phyloP scores from a whole-genome alignment of 1,140 invertebrate genomes.

The Drosophila nannoptera region DNA sequence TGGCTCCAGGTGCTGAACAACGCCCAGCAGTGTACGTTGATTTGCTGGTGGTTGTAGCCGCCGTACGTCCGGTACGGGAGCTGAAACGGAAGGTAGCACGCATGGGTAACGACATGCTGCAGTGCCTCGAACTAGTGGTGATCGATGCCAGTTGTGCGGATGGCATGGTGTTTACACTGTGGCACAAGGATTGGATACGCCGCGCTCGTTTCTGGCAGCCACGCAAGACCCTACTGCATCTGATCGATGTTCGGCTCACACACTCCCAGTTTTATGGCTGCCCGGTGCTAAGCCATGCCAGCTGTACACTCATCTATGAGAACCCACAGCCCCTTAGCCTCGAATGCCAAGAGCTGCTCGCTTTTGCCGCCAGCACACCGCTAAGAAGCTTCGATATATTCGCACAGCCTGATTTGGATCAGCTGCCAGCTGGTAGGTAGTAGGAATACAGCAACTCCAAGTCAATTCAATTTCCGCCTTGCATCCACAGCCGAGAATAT shows the following conservation, averaged over 20 bases:
- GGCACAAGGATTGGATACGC: conserved; percentile 79
- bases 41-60: conserved; percentile 77
- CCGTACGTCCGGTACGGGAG: conserved; percentile 67
- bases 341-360: conserved; percentile 37
- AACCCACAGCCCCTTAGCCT: conserved; percentile 62
- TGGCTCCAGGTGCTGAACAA: conserved; percentile 14
- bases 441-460: background rate
- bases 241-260: conserved; percentile 79
- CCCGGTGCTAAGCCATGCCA: conserved; percentile 62
- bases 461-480: background rate
- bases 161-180: conserved; percentile 78
- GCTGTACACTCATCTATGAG: conserved; percentile 79
- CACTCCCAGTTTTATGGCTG: conserved; percentile 76
- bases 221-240: conserved; percentile 79
- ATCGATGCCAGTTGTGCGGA: conserved; percentile 78
- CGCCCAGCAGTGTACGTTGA: conserved; percentile 54
- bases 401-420: conserved; percentile 29
- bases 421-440: conserved; percentile 49
- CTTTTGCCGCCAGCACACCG: conserved; percentile 41
- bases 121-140: conserved; percentile 79
- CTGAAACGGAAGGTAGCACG: conserved; percentile 60
- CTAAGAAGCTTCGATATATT: conserved; percentile 38
- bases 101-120: conserved; percentile 42
- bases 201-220: conserved; percentile 78
- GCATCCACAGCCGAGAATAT: conserved; percentile 71